Base-by-base conservation (phyloP, 1,140 invertebrate species). In the Rhagoletis zephyria region DNA sequence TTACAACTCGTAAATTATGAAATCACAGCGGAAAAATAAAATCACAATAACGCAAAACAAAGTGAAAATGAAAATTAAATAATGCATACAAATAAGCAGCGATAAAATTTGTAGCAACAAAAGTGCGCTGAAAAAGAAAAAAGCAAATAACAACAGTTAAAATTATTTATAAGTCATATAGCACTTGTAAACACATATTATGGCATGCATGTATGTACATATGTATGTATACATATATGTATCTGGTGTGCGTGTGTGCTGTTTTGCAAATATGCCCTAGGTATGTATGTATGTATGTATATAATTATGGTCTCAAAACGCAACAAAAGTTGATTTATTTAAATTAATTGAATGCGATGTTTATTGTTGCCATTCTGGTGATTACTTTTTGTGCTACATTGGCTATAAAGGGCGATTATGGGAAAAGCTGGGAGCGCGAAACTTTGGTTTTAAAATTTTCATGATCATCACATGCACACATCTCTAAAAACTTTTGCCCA, bases 1-100 rank as follows among this genome's bases (percentile, higher is more conserved):
- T 81, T 81, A 81, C 74, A 81, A 81, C 74, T 81, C 74, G 74
- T 81, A 81, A 81, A 81, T 81, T 81, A 81, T 81, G 74, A 81
- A 81, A 81, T 81, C 74, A 81, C 74, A 81, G 74, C 48, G 74
- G n/a, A 81, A 81, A 81, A 81, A 81, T 81, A 56, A 81, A 81
- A 81, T 56, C 48, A 81, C 65, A 40, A 70, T 42, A 70, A 4
- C n/a, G 19, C 7, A 5, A 67, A 70, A 70, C 10, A 74, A 74
- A 74, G 45, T 45, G 40, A 74, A 6, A 12, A 77, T 30, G 30
- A 30, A 77, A 40, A 77, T 48, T 14, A 77, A 70, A 12, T 12
- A 74, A 45, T 14, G 45, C n/a, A 19, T 48, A 81, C 40, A 81
- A 81, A 81, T 81, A 56, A 56, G n/a, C 74, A 51, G 48, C 74